Conservation (phyloP, 2,113 vertebrate species). For the Mystacornis crossleyi region DNA sequence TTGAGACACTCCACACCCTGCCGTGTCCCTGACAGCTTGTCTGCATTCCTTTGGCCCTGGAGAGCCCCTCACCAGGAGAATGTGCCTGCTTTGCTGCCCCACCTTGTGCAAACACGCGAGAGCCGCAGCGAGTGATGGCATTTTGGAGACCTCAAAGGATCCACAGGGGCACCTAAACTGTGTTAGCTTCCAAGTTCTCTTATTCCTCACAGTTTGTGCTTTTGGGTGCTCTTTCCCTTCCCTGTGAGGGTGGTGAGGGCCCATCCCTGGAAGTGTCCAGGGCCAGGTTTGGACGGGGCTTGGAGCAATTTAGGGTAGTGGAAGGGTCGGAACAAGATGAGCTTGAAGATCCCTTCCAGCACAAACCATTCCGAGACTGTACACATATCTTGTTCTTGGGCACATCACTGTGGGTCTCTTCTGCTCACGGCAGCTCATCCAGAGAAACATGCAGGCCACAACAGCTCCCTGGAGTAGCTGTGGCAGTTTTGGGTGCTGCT, state of each 20-base stretch:
- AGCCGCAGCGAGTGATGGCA: rapidly evolving
- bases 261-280: not conserved
- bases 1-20: not conserved
- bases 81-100: not conserved
- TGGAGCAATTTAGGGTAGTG: not conserved
- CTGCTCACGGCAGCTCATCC: not conserved
- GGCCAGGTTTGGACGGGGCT: rapidly evolving
- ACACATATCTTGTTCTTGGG: rapidly evolving
- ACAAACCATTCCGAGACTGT: not conserved
- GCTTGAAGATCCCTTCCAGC: not conserved
- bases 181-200: not conserved
- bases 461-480: not conserved
- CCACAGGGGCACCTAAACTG: not conserved
- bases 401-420: rapidly evolving
- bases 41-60: not conserved
- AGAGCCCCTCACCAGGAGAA: not conserved
- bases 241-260: rapidly evolving
- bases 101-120: not conserved
- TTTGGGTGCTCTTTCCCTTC: not conserved
- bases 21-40: not conserved
- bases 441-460: rapidly evolving
- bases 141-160: not conserved
- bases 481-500: not conserved
- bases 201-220: not conserved
- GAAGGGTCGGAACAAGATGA: not conserved